Base-by-base conservation (phyloP, 2,797 vertebrate species). In the Danio choprae region DNA sequence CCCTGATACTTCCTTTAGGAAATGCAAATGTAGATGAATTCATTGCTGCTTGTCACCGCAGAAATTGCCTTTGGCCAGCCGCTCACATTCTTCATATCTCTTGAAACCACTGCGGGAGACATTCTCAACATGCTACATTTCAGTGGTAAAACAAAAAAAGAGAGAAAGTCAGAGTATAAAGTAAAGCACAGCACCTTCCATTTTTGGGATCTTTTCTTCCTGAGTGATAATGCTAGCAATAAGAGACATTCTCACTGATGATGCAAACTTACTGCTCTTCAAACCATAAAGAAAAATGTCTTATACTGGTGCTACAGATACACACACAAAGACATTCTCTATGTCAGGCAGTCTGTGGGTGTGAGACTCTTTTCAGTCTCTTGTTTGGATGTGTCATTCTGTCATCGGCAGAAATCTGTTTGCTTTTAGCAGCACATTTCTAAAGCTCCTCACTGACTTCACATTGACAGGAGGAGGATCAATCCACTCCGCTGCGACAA, bases 381-480 rank as follows among this genome's bases (percentile, higher is more conserved):
- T 41, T 55, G 29, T 71, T 71, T 71, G 68, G 50, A 71, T 55
- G 50, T 55, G 68, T 71, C 68, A 71, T 40, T 71, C 68, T 71
- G 50, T 55, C 50, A 55, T 55, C 4, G n/a, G 68, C 36, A 71
- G 68, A 71, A 69, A 55, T 71, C 29, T 71, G 68, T 71, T 71
- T 71, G 36, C 68, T 71, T 71, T 55, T 70, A 70, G 50, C 22
- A 0, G 65, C 46, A 16, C 29, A 69, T 36, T 68, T 46, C 65
- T 36, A 69, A 22, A 51, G 46, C 22, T 69, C 65, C 65, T 51
- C 46, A 6, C 65, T 51, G 46, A 68, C 46, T 68, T 68, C 65
- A 51, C 46, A 12, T 51, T 71, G 68, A 55, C 68, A 71, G 10
- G 50, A 71, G 7, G 5, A 11, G 68, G 68, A 53, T 55, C 50